Conservation (phyloP, 2,113 vertebrate genomes). For the Pseudolaguvia tuberculata region DNA sequence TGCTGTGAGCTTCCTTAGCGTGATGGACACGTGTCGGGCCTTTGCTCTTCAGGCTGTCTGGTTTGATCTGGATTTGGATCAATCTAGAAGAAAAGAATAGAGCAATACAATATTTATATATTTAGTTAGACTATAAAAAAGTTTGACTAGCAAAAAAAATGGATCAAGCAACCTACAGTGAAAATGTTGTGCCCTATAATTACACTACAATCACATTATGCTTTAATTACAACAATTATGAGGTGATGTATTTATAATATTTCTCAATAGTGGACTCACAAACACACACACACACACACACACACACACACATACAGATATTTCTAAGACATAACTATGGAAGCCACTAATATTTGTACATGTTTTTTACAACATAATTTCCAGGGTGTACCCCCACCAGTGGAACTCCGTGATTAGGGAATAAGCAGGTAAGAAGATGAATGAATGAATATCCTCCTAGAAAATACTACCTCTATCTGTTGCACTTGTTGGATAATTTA, state of each 20-base stretch:
- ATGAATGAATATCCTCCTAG: no score
- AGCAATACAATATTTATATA: neutral
- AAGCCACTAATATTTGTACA: no score
- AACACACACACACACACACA: no score
- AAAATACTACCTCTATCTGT: neutral
- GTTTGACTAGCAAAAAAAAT: no score
- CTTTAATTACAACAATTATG: neutral
- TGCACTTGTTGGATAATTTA: no score
- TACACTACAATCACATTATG: neutral
- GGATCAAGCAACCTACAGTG: neutral
- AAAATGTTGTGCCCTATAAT: neutral
- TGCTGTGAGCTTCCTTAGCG: constrained; percentile 71
- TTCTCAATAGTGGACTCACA: neutral
- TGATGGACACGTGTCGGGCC: constrained; percentile 83
- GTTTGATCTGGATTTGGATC: constrained; percentile 92
- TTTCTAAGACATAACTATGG: neutral
- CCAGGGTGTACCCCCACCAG: no score
- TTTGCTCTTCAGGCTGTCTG: constrained; percentile 71
- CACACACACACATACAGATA: no score
- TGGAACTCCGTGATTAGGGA: no score
- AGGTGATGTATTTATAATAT: neutral
- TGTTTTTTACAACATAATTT: no score
- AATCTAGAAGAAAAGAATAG: constrained; percentile 66
- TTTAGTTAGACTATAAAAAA: constrained; percentile 39
- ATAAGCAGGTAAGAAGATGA: no score